Conservation (phyloP, 2,888 invertebrate genomes). For the Tricholauxania praeusta region DNA sequence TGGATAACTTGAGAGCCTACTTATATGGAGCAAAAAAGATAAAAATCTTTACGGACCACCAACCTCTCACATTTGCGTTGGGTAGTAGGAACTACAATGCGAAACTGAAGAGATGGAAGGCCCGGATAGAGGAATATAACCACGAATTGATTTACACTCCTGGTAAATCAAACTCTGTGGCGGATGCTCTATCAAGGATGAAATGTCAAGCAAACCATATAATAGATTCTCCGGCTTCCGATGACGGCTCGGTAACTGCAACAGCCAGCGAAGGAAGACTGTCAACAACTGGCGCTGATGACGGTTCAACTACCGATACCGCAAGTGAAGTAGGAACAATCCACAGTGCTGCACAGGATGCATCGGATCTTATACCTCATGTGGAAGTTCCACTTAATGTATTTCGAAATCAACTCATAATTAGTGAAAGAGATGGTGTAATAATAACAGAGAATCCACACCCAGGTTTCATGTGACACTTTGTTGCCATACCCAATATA, state of each 20-base stretch:
- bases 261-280: background rate
- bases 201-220: background rate
- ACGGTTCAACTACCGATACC: background rate
- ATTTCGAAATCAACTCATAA: constrained; percentile 1
- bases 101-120: too few relatives aligned
- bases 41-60: too few relatives aligned
- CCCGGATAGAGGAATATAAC: background rate
- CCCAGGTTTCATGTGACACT: too few relatives aligned
- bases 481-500: too few relatives aligned
- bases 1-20: too few relatives aligned
- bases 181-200: background rate
- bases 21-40: too few relatives aligned
- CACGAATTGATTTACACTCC: constrained; percentile 1
- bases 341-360: too few relatives aligned
- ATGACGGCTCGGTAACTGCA: background rate
- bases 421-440: background rate
- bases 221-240: background rate
- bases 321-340: background rate
- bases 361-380: too few relatives aligned
- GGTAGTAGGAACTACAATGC: too few relatives aligned
- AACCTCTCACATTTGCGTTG: too few relatives aligned
- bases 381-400: too few relatives aligned
- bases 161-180: background rate
- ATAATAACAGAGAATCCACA: too few relatives aligned
- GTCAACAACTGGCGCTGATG: background rate